Percentiles rank a stretch among this genome's conserved stretches.
Evolutionary conservation across 2,797 vertebrate genomes (phyloP).

Genomic region (Paguma larvata): DNA sequence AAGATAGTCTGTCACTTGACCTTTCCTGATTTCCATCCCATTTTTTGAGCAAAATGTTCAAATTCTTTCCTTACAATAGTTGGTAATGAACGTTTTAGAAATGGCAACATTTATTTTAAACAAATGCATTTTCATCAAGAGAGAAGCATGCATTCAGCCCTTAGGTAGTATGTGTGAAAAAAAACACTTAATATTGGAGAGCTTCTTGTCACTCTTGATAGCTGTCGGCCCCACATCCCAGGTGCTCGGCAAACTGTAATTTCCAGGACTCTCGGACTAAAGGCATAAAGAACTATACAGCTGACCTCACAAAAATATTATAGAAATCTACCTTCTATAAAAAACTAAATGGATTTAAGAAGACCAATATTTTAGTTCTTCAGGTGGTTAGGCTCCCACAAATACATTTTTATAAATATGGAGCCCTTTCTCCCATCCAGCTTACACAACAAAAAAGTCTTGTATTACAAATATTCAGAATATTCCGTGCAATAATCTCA

Average conservation of each 20-base stretch:
- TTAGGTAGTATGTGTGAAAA: conserved; percentile 15
- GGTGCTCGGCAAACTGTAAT: conserved; percentile 62
- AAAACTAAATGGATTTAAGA: not conserved
- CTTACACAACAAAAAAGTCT: not conserved
- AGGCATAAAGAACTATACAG: not conserved
- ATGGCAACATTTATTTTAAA: not conserved
- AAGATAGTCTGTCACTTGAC: not conserved
- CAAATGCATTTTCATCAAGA: conserved; percentile 40
- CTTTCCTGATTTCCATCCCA: not conserved
- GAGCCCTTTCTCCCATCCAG: not conserved
- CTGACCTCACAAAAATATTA: conserved; percentile 50
- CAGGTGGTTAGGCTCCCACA: not conserved
- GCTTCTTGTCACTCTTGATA: conserved; percentile 59
- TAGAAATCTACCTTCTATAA: conserved; percentile 21
- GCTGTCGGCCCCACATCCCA: conserved; percentile 49
- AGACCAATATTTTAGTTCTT: not conserved
- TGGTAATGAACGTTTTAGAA: conserved; percentile 31
- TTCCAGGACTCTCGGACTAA: conserved; percentile 42
- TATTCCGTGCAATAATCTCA: not conserved
- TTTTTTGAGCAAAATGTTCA: conserved; percentile 5
- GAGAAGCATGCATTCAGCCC: conserved; percentile 33
- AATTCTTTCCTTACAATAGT: not conserved
- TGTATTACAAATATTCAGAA: not conserved
- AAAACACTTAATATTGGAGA: conserved; percentile 54
- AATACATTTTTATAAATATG: not conserved